Evolutionary conservation across 1,140 invertebrate genomes (phyloP).

Genomic region (Drosophila littoralis): DNA sequence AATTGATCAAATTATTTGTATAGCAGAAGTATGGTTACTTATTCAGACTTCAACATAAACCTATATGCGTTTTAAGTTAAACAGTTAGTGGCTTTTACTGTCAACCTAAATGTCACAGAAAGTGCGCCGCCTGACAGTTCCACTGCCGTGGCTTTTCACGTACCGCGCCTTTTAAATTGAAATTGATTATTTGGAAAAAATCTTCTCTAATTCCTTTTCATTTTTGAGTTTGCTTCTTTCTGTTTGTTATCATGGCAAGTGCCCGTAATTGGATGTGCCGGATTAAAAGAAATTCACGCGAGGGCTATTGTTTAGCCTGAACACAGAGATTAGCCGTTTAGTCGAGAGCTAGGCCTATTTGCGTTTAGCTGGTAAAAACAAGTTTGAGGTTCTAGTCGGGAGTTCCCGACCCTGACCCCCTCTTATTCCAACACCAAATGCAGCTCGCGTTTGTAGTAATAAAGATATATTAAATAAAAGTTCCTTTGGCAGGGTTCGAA

Average conservation of each 20-base stretch:
- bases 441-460: too few species aligned
- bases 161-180: slow-evolving; percentile 54
- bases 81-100: slow-evolving; percentile 66
- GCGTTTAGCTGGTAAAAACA: slow-evolving; percentile 21
- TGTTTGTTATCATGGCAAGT: not conserved
- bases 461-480: too few species aligned
- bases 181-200: slow-evolving; percentile 81
- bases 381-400: too few species aligned
- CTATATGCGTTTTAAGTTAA: slow-evolving; percentile 46
- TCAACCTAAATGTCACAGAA: slow-evolving; percentile 60
- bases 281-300: slow-evolving; percentile 20
- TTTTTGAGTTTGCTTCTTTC: not conserved
- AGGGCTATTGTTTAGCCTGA: too few species aligned
- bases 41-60: too few species aligned
- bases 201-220: slow-evolving; percentile 48
- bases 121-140: slow-evolving; percentile 33
- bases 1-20: too few species aligned
- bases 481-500: too few species aligned
- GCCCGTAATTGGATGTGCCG: slow-evolving; percentile 2
- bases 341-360: not conserved
- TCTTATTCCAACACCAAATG: too few species aligned
- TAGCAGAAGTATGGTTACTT: too few species aligned
- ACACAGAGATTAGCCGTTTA: not conserved
- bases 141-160: slow-evolving; percentile 14
- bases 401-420: too few species aligned